Conservation (phyloP, 1,140 invertebrate species). For the Drosophila subpulchrella region DNA sequence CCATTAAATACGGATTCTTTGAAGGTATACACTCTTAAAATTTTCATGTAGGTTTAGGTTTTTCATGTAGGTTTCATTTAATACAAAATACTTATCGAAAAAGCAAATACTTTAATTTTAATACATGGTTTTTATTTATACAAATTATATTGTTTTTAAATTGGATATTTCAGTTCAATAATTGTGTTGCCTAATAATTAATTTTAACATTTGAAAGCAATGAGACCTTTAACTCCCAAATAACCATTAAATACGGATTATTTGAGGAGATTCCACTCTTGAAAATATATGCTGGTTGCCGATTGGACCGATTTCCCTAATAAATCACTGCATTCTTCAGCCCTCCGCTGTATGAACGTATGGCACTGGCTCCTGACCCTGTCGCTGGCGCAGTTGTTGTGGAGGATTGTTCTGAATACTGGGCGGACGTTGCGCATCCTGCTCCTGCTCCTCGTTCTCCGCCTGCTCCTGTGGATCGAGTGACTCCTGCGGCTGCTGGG, state of each 20-base stretch:
- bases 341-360: conserved; percentile 44
- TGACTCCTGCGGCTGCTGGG: neutral
- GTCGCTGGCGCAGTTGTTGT: conserved; percentile 11
- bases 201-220: too few relatives aligned
- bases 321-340: conserved; percentile 11
- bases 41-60: too few relatives aligned
- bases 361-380: conserved; percentile 29
- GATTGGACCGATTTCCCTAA: neutral
- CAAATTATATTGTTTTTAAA: too few relatives aligned
- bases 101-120: too few relatives aligned
- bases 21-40: too few relatives aligned
- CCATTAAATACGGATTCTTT: too few relatives aligned
- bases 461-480: neutral
- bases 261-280: neutral
- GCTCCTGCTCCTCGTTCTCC: neutral
- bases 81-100: too few relatives aligned
- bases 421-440: neutral
- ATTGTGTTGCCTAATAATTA: too few relatives aligned
- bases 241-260: neutral
- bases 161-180: too few relatives aligned
- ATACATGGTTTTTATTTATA: too few relatives aligned
- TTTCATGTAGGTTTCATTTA: too few relatives aligned
- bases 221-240: neutral
- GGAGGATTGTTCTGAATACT: conserved; percentile 17
- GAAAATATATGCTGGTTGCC: neutral